Base-by-base conservation (phyloP, 2,797 vertebrate genomes). In the Melanotaenia parkinsoni region DNA sequence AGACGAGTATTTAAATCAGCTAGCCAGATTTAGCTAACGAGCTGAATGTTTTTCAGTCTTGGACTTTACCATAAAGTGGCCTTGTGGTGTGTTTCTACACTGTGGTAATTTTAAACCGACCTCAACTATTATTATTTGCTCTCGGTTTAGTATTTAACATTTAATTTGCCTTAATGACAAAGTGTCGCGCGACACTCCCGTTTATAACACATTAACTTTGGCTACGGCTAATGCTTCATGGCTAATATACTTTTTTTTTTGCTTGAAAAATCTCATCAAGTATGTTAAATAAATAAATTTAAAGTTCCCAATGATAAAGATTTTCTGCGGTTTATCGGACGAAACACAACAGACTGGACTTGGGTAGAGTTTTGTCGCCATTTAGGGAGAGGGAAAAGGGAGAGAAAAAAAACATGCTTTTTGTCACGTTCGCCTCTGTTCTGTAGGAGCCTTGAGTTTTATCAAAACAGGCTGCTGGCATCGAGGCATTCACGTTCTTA, bases 1-100 rank as follows among this genome's bases (percentile, higher is more conserved):
- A 32, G 7, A 32, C 2, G 8, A 63, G 24, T 24, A 13, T 1
- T 45, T 20, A 57, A 22, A 32, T 3, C 20, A 54, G 75, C 28
- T 62, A 77, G 60, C 61, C 32, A 40, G 16, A 12, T 66, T 57
- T 32, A 71, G 76, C 79, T 77, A 82, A 65, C 43, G 22, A 26
- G 16, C 1, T 56, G 30, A 59, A 26, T 11, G 43, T 26, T 38
- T 24, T 32, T 33, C 22, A 40, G 30, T 38, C 1, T 54, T 10
- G 57, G 4, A n/a, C 43, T 47, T 33, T 64, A 13, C 62, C 53
- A 43, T 43, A 20, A 22, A 12, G 24, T 57, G 64, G 26, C 18
- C 26, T 57, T 20, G 16, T 67, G 24, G 2, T n/a, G 22, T 67
- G 20, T 22, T 30, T 56, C 35, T 38, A 4, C 13, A 3, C 7